phyloP scores from a whole-genome alignment of 2,888 invertebrate species.

The Aporophyla lueneburgensis region DNA sequence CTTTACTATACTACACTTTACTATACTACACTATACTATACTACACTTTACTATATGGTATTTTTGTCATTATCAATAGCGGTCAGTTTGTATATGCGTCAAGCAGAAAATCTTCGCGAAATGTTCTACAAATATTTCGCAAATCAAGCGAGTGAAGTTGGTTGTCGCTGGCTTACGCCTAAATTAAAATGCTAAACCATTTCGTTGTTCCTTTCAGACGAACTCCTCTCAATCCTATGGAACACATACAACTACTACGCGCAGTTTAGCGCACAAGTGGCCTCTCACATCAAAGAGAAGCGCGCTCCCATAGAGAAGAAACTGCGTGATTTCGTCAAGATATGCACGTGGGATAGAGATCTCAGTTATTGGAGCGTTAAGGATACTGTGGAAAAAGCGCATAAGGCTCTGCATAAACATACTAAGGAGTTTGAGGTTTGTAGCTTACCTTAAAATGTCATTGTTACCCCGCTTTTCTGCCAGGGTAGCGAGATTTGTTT shows the following conservation, averaged over 20 bases:
- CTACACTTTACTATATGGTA: neutral
- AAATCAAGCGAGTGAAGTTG: neutral
- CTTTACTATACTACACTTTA: too few relatives aligned
- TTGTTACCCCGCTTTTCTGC: neutral
- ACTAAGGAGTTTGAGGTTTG: conserved; percentile 95
- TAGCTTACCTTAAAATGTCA: neutral
- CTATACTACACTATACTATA: neutral
- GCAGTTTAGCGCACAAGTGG: conserved; percentile 94
- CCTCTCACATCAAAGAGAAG: conserved; percentile 92
- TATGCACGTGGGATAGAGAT: conserved; percentile 98
- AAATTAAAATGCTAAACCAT: neutral
- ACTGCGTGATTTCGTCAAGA: conserved; percentile 97
- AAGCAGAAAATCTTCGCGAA: neutral
- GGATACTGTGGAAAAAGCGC: conserved; percentile 96
- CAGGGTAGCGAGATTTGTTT: too few relatives aligned
- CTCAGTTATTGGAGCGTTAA: conserved; percentile 98
- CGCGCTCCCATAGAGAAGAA: conserved; percentile 97
- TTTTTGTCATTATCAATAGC: neutral
- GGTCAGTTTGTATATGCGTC: neutral
- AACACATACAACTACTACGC: conserved; percentile 96
- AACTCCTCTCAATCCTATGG: conserved; percentile 93
- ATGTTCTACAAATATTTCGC: neutral
- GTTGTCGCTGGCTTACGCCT: neutral
- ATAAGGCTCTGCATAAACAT: conserved; percentile 96
- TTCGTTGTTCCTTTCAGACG: conserved; percentile 76